Evolutionary conservation across 2,888 invertebrate genomes (phyloP), one percentile per base, ranked within the genome.

Genomic region (Sesamia inferens): DNA sequence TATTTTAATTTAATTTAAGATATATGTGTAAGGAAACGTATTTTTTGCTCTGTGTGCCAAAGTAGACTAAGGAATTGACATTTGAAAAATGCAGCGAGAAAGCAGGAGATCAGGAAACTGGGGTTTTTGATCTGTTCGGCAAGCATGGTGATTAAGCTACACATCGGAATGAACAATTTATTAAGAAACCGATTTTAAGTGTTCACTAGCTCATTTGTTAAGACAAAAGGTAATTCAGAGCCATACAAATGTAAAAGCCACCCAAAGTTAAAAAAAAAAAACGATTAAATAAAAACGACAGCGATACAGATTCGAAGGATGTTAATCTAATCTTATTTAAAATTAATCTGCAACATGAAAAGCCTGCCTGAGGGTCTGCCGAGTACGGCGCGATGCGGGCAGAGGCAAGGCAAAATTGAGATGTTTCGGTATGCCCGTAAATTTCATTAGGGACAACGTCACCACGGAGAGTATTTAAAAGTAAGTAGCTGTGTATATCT

Each of bases 291-390:
- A 90, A 92, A 91, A 92, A 92, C 87, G 90, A 85, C 88, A 88
- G 87, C 88, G 86, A 89, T 89, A 92, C 89, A 89, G 88, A 92
- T 90, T 92, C 88, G 87, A 87, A 87, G 88, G 89, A 92, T 90
- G 90, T 90, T 93, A 93, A 94, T 94, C 91, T 93, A 92, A 94
- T 93, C 91, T 92, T 93, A 94, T 94, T 94, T 92, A 91, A 94
- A 94, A 94, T 93, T 94, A 94, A 94, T 94, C 93, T 92, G 85
- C 77, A 87, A 92, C 92, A 93, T 93, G 93, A 93, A 93, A 93
- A 93, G 93, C 85, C 77, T 81, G 88, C 85, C 85, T 74, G 84
- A 87, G 89, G 87, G 87, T 83, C 85, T 79, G 87, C 84, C 83
- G 82, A 84, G 78, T 82, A 19, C 58, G 48, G 31, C 44, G 68